These are phyloP conservation scores for Mesoclemmys tuberculata DNA, from an alignment of 2,113 vertebrate species.

Conservation along the genomic window DNA sequence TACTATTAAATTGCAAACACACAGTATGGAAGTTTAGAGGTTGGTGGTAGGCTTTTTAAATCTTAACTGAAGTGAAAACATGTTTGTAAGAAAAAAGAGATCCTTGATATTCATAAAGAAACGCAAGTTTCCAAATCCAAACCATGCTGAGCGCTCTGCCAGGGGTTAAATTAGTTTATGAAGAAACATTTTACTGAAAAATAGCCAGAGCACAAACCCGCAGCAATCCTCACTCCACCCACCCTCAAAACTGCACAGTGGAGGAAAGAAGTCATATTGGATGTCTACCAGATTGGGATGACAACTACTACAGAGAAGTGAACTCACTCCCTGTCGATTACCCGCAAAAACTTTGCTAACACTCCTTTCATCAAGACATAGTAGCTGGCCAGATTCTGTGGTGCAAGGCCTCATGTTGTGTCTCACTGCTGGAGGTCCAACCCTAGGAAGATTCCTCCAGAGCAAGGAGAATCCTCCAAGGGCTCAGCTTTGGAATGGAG, in stretches of 20 bases:
- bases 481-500: neutral
- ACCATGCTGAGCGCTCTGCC: neutral
- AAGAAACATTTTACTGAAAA: neutral
- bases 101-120: neutral
- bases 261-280: neutral
- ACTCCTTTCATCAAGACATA: neutral
- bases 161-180: constrained; percentile 29
- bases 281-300: neutral
- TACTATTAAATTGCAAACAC: neutral
- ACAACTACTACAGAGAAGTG: neutral
- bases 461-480: neutral
- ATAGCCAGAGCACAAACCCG: neutral
- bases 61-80: neutral
- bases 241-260: neutral
- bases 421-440: neutral
- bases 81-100: neutral
- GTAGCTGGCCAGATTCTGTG: neutral
- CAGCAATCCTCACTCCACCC: neutral
- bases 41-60: neutral
- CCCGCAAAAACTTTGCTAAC: neutral
- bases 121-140: constrained; percentile 10
- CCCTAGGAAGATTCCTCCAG: neutral
- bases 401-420: neutral
- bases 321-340: neutral
- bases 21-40: neutral